phyloP scores from a whole-genome alignment of 2,113 vertebrate species.

The Isurus oxyrinchus region DNA sequence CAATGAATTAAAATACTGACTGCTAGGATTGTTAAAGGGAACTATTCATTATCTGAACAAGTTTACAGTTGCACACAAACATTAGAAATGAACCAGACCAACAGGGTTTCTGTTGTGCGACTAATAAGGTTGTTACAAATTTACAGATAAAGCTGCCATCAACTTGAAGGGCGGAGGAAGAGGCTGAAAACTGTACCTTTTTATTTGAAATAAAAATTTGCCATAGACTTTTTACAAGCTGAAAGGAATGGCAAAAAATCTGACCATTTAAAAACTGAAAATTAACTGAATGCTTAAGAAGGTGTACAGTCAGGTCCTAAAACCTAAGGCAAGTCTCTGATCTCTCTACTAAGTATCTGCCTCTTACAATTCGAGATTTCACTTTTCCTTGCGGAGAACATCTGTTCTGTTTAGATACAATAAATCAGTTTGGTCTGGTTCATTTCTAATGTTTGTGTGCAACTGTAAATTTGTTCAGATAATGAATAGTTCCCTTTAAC shows the following conservation, averaged over 20 bases:
- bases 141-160: not conserved
- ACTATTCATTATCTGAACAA: not conserved
- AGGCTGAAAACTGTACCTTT: not conserved
- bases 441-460: not conserved
- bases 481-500: not conserved
- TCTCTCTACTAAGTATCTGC: not conserved
- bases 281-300: not conserved
- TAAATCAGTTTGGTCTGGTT: slow-evolving; percentile 1
- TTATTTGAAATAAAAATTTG: not conserved
- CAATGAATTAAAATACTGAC: not conserved
- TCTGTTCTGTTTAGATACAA: not conserved
- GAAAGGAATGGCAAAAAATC: not conserved
- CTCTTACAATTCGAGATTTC: not conserved
- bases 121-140: not conserved
- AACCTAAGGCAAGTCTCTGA: not conserved
- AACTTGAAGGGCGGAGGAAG: not conserved
- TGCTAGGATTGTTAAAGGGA: not conserved
- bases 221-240: not conserved
- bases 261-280: not conserved
- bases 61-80: not conserved
- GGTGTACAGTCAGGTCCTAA: not conserved
- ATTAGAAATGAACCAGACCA: not conserved
- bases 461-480: not conserved
- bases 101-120: not conserved
- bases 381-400: not conserved